Conservation (phyloP, 2,888 invertebrate genomes). For the Tyria jacobaeae region DNA sequence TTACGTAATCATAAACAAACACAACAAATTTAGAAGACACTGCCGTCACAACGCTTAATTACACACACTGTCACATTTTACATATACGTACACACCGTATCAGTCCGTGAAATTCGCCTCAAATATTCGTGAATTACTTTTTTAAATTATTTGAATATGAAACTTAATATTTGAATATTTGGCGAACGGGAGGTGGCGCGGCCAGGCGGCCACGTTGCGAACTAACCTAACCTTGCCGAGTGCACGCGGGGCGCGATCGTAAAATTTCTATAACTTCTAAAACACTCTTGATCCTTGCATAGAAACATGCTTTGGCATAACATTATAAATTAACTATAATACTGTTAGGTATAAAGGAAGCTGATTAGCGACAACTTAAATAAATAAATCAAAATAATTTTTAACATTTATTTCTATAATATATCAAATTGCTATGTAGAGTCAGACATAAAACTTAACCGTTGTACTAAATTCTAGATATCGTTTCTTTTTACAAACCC, state of each 20-base stretch:
- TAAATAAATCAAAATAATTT: not conserved
- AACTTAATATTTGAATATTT: slow-evolving; percentile 54
- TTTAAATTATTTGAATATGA: slow-evolving; percentile 31
- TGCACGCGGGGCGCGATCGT: slow-evolving; percentile 69
- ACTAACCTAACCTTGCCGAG: slow-evolving; percentile 83
- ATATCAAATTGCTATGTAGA: no score
- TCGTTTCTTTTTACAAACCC: not conserved
- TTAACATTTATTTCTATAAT: not conserved
- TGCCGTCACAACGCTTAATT: not conserved
- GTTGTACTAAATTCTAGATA: not conserved
- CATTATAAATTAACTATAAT: slow-evolving; percentile 11
- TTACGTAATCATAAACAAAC: not conserved
- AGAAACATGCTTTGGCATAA: slow-evolving; percentile 35
- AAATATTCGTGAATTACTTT: slow-evolving; percentile 11
- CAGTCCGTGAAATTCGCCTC: slow-evolving; percentile 4
- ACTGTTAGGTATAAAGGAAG: not conserved
- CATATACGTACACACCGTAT: slow-evolving; percentile 29
- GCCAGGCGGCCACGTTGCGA: slow-evolving; percentile 81
- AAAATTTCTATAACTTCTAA: slow-evolving; percentile 53
- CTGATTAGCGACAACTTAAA: not conserved
- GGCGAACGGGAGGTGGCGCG: slow-evolving; percentile 73
- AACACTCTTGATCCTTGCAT: slow-evolving; percentile 72
- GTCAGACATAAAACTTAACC: slow-evolving; percentile 7
- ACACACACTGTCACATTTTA: slow-evolving; percentile 9
- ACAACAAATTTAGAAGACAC: not conserved